Evolutionary conservation across 2,797 vertebrate species (phyloP).

Genomic region (Sebastes kiyomatsui): DNA sequence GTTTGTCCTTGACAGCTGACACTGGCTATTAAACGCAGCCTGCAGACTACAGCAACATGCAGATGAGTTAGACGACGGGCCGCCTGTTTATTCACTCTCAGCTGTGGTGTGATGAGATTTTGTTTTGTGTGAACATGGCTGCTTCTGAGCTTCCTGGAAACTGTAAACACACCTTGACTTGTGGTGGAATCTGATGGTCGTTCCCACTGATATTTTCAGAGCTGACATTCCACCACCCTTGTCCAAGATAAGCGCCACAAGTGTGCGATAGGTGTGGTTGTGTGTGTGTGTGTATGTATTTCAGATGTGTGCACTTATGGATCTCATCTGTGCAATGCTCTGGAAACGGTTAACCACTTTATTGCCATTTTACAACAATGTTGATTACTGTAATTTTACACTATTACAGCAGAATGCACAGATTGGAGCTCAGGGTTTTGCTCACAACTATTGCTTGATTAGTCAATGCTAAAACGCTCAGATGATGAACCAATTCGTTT

Average conservation of each 20-base stretch:
- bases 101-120: slow-evolving; percentile 44
- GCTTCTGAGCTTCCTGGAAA: slow-evolving; percentile 26
- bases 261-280: slow-evolving; percentile 19
- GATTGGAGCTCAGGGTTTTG: not conserved
- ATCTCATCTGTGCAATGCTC: not conserved
- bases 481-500: not conserved
- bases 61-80: not conserved
- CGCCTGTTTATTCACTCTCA: slow-evolving; percentile 7
- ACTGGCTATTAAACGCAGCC: not conserved
- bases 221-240: slow-evolving; percentile 63
- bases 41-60: not conserved
- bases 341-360: slow-evolving; percentile 1
- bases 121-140: slow-evolving; percentile 29
- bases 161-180: slow-evolving; percentile 60
- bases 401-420: not conserved
- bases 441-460: not conserved
- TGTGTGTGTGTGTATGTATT: not conserved
- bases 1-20: slow-evolving; percentile 20
- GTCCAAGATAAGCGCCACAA: slow-evolving; percentile 52
- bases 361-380: not conserved
- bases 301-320: slow-evolving; percentile 15
- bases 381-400: not conserved
- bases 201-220: slow-evolving; percentile 70
- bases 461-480: not conserved
- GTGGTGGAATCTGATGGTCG: slow-evolving; percentile 41